phyloP scores from a whole-genome alignment of 2,113 vertebrate genomes.

The Orthonyx spaldingii region DNA sequence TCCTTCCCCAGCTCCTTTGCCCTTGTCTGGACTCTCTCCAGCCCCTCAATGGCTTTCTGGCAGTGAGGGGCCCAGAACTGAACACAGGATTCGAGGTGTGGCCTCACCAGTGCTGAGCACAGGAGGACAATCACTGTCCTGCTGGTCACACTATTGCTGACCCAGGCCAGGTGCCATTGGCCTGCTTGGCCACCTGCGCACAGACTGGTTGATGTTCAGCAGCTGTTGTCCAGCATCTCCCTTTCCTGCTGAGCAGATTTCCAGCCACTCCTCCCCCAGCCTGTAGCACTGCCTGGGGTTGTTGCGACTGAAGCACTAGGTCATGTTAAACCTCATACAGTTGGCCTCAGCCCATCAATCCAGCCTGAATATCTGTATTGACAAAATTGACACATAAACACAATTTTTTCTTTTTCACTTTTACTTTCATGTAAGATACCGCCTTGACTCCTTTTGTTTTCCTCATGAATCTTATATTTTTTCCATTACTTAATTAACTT shows the following conservation, averaged over 20 bases:
- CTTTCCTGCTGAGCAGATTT: not conserved
- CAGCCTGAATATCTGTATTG: not conserved
- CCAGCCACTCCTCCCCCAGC: no score
- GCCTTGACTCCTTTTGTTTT: not conserved
- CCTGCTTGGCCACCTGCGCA: not conserved
- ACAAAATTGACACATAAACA: not conserved
- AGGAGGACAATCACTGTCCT: not conserved
- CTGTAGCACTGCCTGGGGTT: no score
- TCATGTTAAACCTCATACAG: not conserved
- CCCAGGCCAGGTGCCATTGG: not conserved
- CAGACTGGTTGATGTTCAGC: not conserved
- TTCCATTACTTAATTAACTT: not conserved
- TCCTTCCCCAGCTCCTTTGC: not conserved
- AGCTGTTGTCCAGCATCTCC: not conserved
- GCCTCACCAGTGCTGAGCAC: fast-evolving
- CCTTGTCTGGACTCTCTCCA: not conserved
- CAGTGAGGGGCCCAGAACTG: no score
- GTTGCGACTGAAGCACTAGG: not conserved
- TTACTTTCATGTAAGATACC: not conserved
- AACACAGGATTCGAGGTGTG: not conserved
- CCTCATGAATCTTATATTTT: not conserved
- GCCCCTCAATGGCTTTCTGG: not conserved
- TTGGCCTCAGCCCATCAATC: not conserved
- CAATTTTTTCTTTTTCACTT: not conserved
- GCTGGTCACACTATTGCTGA: not conserved